Base-by-base conservation (phyloP, 2,888 invertebrate species). In the Hypselothyrea guttata region DNA sequence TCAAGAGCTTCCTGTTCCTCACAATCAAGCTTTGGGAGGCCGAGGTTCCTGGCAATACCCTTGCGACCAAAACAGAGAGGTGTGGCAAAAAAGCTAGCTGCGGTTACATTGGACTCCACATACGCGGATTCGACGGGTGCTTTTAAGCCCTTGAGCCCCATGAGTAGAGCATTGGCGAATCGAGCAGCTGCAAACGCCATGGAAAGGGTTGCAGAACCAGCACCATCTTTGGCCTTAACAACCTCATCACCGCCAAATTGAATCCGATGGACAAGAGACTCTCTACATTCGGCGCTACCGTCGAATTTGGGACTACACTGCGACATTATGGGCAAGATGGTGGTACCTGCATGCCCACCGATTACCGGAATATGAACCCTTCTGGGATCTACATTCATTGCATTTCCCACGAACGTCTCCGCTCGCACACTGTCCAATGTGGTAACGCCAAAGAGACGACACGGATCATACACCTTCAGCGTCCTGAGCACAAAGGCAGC, bases 211-310 rank as follows among this genome's bases (percentile, higher is more conserved):
- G 98, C 98, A 0, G 98, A 98, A 37, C 98, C 98, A 27, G 96
- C 95, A 58, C 98, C 98, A 18, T 97, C 98, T 91, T 99, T 99
- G 7, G 98, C 98, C 92, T 87, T 93, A 93, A 90, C 73, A 57
- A 93, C 93, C 92, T 98, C 98, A 44, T 98, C 98, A 48, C 98
- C 99, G 61, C 98, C 98, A 89, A 98, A 97, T 92, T 98, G 98
- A 84, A 99, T 98, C 87, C 98, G 93, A 81, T 92, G 92, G 0
- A 97, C 96, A 45, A 98, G 91, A 2, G 94, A 94, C 75, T 94
- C 93, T 51, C 97, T 92, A 89, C 97, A 93, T 60, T 93, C 94
- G 75, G 94, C 92, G 9, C 92, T 92, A 87, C 97, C 95, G 18
- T 93, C 92, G 4, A 96, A 94, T 0, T 92, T 88, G 0, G 98